Evolutionary conservation across 2,113 vertebrate species (phyloP).

Genomic region (Hydrolagus affinis): DNA sequence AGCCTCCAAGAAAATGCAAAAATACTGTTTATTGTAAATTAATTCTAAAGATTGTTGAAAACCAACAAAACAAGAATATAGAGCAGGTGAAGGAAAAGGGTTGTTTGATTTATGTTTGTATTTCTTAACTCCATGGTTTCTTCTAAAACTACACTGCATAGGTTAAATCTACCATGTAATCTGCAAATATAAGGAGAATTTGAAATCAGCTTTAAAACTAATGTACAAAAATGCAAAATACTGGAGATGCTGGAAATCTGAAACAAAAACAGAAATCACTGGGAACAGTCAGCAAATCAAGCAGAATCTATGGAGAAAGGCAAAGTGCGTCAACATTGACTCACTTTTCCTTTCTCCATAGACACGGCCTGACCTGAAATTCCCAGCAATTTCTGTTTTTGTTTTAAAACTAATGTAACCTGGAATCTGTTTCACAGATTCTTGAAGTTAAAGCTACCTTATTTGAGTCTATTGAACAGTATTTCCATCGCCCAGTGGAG

Average conservation of each 20-base stretch:
- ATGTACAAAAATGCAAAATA: too few relatives aligned
- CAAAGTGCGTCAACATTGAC: too few relatives aligned
- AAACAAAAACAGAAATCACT: too few relatives aligned
- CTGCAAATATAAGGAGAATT: neutral
- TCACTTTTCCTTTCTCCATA: too few relatives aligned
- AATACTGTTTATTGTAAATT: neutral
- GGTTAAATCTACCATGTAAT: conserved; percentile 10
- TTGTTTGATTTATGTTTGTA: neutral
- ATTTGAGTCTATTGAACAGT: too few relatives aligned
- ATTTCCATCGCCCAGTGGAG: too few relatives aligned
- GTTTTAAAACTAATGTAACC: neutral
- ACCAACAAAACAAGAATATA: neutral
- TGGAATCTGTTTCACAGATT: too few relatives aligned
- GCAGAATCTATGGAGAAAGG: too few relatives aligned
- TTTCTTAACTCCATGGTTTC: neutral
- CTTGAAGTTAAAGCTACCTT: too few relatives aligned
- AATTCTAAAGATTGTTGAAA: conserved; percentile 10
- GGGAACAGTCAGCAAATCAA: too few relatives aligned
- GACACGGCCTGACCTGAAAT: neutral
- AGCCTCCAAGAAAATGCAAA: neutral
- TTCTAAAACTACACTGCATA: neutral
- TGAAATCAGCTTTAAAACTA: neutral
- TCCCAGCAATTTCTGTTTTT: conserved; percentile 5
- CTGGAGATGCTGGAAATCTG: too few relatives aligned
- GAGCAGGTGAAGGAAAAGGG: neutral